Base-by-base conservation (phyloP, 2,113 vertebrate genomes). In the Amphilophus citrinellus region DNA sequence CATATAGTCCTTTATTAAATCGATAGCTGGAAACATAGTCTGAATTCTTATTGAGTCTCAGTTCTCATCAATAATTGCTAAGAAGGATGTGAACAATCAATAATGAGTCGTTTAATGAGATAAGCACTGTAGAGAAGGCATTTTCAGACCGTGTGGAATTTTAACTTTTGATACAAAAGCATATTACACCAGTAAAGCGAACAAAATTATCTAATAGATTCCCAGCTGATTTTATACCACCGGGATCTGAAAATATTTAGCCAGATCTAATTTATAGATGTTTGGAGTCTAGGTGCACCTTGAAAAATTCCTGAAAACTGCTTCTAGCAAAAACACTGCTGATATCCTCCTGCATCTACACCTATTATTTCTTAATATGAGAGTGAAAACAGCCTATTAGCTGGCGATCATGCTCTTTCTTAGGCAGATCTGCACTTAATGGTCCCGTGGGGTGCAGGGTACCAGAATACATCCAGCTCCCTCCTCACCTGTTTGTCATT, bases 331-430 rank as follows among this genome's bases (percentile, higher is more conserved):
- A 47, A 76, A 89, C 81, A 84, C 76, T 84, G 83, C 87, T 90
- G 83, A 86, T 87, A 77, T 77, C 60, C 60, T 88, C 59, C 84
- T 65, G 27, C 80, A 89, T 56, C 89, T 83, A 10, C 83, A 76
- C 83, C 77, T 84, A 82, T 91, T 92, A 89, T 81, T 88, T 87
- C 77, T 83, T 88, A 88, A 87, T 84, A 79, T 11, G 58, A 76
- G 86, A 58, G 84, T 39, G 66, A 90, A 87, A 90, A 84, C 83
- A 86, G 79, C 80, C 90, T 84, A 87, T 93, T 91, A 92, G 90
- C 27, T 14, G n/a, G 68, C 30, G 71, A 91, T 61, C 65, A 83
- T 83, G 81, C 73, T 63, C 87, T 91, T 79, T 87, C 87, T 83
- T 77, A 37, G 37, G 83, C 86, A 82, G 84, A 89, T 86, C 61